Percentiles rank a stretch among this genome's conserved stretches.
Conservation (phyloP, 1,140 invertebrate species). For the Hyles euphorbiae region DNA sequence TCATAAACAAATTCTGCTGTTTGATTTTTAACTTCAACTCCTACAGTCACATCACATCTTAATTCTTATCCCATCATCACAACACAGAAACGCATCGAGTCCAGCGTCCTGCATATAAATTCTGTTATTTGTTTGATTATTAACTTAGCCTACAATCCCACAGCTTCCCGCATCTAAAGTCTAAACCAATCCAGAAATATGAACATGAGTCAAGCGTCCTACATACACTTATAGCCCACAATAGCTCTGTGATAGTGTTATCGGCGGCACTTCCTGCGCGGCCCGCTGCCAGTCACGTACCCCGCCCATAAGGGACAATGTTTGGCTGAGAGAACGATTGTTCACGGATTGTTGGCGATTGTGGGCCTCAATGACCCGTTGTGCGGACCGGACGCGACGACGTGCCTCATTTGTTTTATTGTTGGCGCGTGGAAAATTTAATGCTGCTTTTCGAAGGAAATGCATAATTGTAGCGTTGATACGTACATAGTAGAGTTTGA, state of each 20-base stretch:
- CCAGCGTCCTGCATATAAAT: no score
- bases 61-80: no score
- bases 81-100: no score
- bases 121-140: no score
- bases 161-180: no score
- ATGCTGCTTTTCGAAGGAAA: background rate
- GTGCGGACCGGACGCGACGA: conserved; percentile 20
- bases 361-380: conserved; percentile 17
- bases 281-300: conserved; percentile 20
- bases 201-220: no score
- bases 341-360: conserved; percentile 14
- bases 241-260: conserved; percentile 18
- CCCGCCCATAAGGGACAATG: conserved; percentile 23
- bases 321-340: conserved; percentile 1
- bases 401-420: conserved; percentile 12
- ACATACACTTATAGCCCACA: background rate
- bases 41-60: no score
- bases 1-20: no score
- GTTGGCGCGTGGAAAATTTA: background rate
- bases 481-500: no score
- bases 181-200: no score
- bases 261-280: conserved; percentile 22
- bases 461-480: background rate
- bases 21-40: no score
- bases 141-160: no score